Conservation (phyloP, 2,888 invertebrate species). For the Homarus gammarus region DNA sequence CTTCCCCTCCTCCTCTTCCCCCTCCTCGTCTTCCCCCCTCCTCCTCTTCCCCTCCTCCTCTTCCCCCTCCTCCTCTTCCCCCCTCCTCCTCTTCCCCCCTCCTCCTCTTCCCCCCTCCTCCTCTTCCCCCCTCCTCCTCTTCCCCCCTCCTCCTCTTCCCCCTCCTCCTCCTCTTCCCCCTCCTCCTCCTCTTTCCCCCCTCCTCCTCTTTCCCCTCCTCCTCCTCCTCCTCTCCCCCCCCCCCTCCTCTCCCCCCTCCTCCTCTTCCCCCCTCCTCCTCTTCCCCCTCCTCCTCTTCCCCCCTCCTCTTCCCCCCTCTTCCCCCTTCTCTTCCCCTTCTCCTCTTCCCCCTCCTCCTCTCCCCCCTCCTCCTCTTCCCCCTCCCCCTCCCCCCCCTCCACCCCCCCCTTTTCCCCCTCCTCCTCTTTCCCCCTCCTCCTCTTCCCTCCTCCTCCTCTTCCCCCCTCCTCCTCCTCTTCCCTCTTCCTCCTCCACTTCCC, state of each 20-base stretch:
- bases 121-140: neutral
- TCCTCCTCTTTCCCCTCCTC: neutral
- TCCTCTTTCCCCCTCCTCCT: neutral
- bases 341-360: neutral
- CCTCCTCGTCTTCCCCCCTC: neutral
- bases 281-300: neutral
- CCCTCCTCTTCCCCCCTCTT: neutral
- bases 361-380: neutral
- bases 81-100: neutral
- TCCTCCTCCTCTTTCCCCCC: neutral
- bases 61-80: neutral
- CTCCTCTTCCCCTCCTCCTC: neutral
- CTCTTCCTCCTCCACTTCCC: neutral
- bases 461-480: neutral
- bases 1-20: neutral
- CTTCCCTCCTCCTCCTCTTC: neutral
- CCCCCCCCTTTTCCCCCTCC: too few relatives aligned
- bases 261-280: neutral
- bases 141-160: too few relatives aligned
- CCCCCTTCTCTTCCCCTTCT: neutral
- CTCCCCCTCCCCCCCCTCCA: neutral
- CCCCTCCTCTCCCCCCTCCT: neutral
- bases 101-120: neutral
- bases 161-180: too few relatives aligned
- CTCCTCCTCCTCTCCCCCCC: neutral